Base-by-base conservation (phyloP, 2,113 vertebrate species). In the Embiotoca jacksoni region DNA sequence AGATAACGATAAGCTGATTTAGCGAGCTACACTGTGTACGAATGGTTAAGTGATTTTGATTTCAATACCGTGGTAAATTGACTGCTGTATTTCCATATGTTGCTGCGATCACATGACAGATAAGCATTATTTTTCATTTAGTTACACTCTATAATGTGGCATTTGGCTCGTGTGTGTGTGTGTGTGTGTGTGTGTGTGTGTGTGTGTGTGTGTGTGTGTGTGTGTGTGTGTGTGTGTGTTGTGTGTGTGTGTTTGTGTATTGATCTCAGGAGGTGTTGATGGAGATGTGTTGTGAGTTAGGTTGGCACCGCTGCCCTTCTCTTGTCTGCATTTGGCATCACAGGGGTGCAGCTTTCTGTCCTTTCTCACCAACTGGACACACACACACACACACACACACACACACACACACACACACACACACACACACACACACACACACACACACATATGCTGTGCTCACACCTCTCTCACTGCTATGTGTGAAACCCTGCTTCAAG, bases 1-100 rank as follows among this genome's bases (percentile, higher is more conserved):
- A 78, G 79, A 81, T 84, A 82, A 75, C 72, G 65, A 88, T 78
- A 73, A 86, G 81, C 71, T 85, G 79, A 89, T 84, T 81, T 77
- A 72, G 63, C 61, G 49, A 33, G 49, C 60, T 47, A 23, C 76
- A 66, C 89, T 81, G 75, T 85, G 72, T 65, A 35, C 36, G 14
- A 81, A 44, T 5, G 69, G n/a, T 78, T 77, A 61, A 86, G 81
- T 81, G 65, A 81, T 83, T 85, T 60, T n/a, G 61, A 84, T 83
- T 89, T 67, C 58, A 23, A 77, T 57, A 50, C 32, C 47, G 33
- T 53, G 35, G 52, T 55, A 65, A 88, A 89, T 78, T 54, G 47
- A 83, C 83, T 80, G 63, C 58, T 63, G 47, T 37, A 72, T 81
- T 75, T 80, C 63, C 64, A 60, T 44, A 78, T 74, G 75, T 33